Conservation (phyloP, 2,113 vertebrate genomes). For the Equus quagga region DNA sequence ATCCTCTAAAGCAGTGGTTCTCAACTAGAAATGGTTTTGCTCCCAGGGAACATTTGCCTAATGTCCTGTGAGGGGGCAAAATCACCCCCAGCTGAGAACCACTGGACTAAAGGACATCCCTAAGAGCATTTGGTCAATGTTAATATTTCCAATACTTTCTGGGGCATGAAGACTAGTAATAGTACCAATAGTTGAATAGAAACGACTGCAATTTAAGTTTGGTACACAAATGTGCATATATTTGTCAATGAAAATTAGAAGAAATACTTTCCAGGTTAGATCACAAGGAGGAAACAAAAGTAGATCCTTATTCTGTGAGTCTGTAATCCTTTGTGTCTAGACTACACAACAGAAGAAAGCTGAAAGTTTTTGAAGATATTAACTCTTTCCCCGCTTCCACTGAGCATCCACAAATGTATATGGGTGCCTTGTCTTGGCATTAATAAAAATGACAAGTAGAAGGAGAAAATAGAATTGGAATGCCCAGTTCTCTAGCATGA, state of each 20-base stretch:
- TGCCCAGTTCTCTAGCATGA: constrained; percentile 1
- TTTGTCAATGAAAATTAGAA: background rate
- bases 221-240: background rate
- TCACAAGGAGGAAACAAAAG: background rate
- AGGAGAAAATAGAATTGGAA: constrained; percentile 65
- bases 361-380: constrained; percentile 4
- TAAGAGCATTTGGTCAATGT: background rate
- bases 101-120: background rate
- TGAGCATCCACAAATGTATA: background rate
- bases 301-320: background rate
- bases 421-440: background rate
- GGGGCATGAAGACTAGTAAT: background rate
- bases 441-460: constrained; percentile 63
- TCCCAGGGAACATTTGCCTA: background rate
- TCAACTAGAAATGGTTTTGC: background rate
- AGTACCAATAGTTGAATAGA: background rate
- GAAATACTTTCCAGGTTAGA: background rate
- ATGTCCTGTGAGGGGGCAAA: background rate
- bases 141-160: background rate
- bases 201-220: background rate
- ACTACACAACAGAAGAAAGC: background rate
- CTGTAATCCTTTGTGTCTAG: background rate
- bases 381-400: background rate
- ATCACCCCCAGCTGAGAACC: background rate
- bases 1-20: background rate